Evolutionary conservation across 1,140 invertebrate genomes (phyloP).

Genomic region (Psix sp.): DNA sequence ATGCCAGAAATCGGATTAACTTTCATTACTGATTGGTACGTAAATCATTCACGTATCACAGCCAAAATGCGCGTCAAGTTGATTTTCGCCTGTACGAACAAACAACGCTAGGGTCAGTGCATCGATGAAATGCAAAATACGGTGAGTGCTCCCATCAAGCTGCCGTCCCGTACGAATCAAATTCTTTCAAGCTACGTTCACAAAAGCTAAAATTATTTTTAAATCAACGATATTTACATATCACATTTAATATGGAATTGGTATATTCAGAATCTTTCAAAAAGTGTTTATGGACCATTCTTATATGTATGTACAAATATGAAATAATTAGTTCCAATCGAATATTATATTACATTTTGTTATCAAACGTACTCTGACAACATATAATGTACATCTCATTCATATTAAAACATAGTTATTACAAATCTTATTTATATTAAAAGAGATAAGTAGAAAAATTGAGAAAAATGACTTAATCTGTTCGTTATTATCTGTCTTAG

Average conservation of each 20-base stretch:
- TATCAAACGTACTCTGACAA: no score
- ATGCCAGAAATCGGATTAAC: conserved; percentile 54
- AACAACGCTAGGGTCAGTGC: conserved; percentile 51
- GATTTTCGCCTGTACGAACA: conserved; percentile 50
- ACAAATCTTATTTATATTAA: no score
- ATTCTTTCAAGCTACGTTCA: conserved; percentile 44
- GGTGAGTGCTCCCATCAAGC: conserved; percentile 49
- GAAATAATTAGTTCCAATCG: no score
- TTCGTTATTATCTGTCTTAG: no score
- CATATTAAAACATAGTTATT: no score
- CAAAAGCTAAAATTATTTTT: conserved; percentile 48
- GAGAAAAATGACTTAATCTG: no score
- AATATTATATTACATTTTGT: no score
- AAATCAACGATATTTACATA: conserved; percentile 37
- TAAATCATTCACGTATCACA: conserved; percentile 56
- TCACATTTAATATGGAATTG: conserved; percentile 35
- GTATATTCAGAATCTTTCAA: no score
- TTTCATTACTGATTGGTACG: conserved; percentile 58
- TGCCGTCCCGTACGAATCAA: conserved; percentile 43
- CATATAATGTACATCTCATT: no score
- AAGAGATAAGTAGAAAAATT: no score
- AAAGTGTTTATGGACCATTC: no score
- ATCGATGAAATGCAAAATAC: conserved; percentile 54
- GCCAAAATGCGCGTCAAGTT: conserved; percentile 49
- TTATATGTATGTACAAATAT: no score